Evolutionary conservation across 92 coral and sea anemone species (phyloP).

Genomic region (Palythoa caribaeorum): DNA sequence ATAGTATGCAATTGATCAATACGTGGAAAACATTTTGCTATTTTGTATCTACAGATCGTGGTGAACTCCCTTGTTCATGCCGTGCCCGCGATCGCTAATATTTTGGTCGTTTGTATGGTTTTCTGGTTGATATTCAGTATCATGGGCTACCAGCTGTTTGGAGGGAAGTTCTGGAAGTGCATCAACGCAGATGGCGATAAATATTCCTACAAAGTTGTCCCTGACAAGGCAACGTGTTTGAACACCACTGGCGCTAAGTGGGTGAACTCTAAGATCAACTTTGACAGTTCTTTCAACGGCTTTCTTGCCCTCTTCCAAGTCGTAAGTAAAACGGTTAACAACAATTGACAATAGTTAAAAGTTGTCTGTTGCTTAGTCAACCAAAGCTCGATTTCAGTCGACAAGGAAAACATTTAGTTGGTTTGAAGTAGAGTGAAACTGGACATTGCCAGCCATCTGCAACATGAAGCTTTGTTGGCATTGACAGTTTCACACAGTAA

Average conservation of each 20-base stretch:
- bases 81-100: slow-evolving; percentile 97
- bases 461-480: too few species aligned
- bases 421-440: too few species aligned
- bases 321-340: slow-evolving; percentile 64
- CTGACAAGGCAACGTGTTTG: slow-evolving; percentile 41
- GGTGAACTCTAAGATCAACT: slow-evolving; percentile 93
- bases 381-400: too few species aligned
- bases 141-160: slow-evolving; percentile 95
- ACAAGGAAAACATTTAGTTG: too few species aligned
- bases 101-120: slow-evolving; percentile 92
- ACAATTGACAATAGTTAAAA: not conserved
- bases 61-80: slow-evolving; percentile 97
- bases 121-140: slow-evolving; percentile 99
- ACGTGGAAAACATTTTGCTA: not conserved
- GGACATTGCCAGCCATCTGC: too few species aligned
- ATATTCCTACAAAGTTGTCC: not conserved
- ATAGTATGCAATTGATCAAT: not conserved
- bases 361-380: not conserved
- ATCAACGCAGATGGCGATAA: slow-evolving; percentile 19
- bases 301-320: slow-evolving; percentile 98
- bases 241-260: slow-evolving; percentile 64
- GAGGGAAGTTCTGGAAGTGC: slow-evolving; percentile 90
- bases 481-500: too few species aligned
- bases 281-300: slow-evolving; percentile 87
- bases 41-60: slow-evolving; percentile 76